Evolutionary conservation across 92 coral and sea anemone species (phyloP).

Genomic region (Porites lobata): DNA sequence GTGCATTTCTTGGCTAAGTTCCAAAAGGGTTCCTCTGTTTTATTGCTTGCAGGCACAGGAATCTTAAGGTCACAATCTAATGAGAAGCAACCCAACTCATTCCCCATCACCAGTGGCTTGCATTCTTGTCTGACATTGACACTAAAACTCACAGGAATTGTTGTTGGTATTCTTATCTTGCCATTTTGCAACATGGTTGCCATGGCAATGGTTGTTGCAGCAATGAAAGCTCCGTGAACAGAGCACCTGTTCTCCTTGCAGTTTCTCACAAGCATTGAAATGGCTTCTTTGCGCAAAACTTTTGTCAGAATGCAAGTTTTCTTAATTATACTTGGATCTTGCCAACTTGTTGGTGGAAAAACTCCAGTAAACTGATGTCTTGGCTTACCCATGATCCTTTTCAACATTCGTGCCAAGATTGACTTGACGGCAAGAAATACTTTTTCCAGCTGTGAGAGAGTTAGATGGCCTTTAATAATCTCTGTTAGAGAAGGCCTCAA

Average conservation of each 20-base stretch:
- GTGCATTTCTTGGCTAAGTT: constrained; percentile 71
- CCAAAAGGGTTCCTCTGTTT: constrained; percentile 67
- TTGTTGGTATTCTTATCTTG: constrained; percentile 49
- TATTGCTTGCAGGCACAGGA: constrained; percentile 42
- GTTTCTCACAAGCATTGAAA: constrained; percentile 36
- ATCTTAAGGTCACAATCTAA: constrained; percentile 65
- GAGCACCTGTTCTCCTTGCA: constrained; percentile 78
- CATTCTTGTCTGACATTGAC: constrained; percentile 73
- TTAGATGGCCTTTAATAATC: constrained; percentile 55
- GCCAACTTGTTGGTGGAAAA: constrained; percentile 72
- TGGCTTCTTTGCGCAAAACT: constrained; percentile 50
- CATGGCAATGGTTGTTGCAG: constrained; percentile 78
- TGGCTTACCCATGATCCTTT: constrained; percentile 39
- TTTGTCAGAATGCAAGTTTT: constrained; percentile 81
- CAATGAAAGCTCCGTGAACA: constrained; percentile 78
- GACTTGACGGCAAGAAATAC: constrained; percentile 30
- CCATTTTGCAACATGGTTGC: constrained; percentile 77
- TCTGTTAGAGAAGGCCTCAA: constrained; percentile 58
- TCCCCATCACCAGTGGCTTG: constrained; percentile 46
- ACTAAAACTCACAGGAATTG: constrained; percentile 65
- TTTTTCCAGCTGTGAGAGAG: constrained; percentile 51
- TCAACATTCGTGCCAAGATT: constrained; percentile 23
- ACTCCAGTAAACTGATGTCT: constrained; percentile 73
- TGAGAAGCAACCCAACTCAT: constrained; percentile 70
- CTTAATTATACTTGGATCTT: constrained; percentile 57